phyloP scores from a whole-genome alignment of 2,113 vertebrate species.

The Rhabdomys dilectus region DNA sequence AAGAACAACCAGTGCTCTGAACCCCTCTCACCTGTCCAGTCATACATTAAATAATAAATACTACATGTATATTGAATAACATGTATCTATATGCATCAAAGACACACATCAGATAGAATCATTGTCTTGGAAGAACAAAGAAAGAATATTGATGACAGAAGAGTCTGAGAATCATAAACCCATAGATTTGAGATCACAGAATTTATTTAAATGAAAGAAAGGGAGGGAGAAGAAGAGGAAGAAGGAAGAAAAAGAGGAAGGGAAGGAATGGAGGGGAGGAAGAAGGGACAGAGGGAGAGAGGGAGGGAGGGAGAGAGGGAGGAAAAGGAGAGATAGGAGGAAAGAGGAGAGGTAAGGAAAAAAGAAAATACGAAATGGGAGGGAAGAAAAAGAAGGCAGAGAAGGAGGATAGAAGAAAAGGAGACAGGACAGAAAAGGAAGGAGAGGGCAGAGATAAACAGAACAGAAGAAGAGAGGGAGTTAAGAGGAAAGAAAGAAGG shows the following conservation, averaged over 20 bases:
- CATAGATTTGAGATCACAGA: neutral
- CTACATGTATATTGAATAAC: neutral
- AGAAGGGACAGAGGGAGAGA: too few species aligned
- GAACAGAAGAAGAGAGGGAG: neutral
- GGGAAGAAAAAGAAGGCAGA: neutral
- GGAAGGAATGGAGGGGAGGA: too few species aligned
- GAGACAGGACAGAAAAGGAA: neutral
- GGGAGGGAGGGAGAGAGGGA: too few species aligned
- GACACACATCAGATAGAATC: neutral
- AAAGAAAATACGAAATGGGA: neutral
- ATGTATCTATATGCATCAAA: neutral
- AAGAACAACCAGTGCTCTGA: neutral
- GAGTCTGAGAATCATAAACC: neutral
- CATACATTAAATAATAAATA: neutral
- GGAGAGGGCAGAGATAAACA: neutral
- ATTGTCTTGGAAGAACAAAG: neutral
- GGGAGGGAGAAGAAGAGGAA: too few species aligned
- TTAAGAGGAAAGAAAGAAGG: neutral
- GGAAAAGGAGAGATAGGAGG: too few species aligned
- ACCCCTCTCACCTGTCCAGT: neutral
- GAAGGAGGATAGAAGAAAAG: neutral
- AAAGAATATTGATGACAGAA: neutral
- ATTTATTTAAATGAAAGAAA: neutral
- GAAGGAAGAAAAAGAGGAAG: too few species aligned
- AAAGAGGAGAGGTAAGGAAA: neutral